Conservation (phyloP, 2,888 invertebrate genomes). For the Cheilosia soror region DNA sequence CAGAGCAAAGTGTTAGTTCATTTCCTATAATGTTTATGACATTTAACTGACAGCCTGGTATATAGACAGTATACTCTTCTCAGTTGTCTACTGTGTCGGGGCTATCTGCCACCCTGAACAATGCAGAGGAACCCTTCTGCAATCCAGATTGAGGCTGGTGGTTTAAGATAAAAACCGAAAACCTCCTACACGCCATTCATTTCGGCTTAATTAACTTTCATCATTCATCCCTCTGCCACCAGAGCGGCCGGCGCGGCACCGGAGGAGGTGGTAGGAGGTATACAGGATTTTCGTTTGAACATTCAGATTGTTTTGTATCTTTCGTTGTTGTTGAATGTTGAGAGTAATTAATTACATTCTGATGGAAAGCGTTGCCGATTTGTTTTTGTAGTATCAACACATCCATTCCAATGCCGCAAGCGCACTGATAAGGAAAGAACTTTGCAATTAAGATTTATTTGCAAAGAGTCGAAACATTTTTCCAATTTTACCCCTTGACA, state of each 20-base stretch:
- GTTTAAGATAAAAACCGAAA: constrained; percentile 58
- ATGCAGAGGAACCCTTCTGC: background rate
- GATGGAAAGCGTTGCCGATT: constrained; percentile 43
- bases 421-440: constrained; percentile 30
- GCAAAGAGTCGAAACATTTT: background rate
- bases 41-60: constrained; percentile 50
- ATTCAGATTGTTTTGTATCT: constrained; percentile 49
- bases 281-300: constrained; percentile 27
- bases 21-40: constrained; percentile 49
- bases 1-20: background rate
- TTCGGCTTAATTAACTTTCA: constrained; percentile 71
- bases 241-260: background rate
- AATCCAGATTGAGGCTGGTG: constrained; percentile 35
- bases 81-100: constrained; percentile 12
- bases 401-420: constrained; percentile 16
- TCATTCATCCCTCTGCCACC: constrained; percentile 40
- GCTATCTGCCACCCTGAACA: background rate
- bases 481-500: constrained; percentile 8
- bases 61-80: constrained; percentile 1
- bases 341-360: constrained; percentile 68
- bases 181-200: constrained; percentile 37
- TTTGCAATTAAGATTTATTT: constrained; percentile 56
- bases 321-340: constrained; percentile 33
- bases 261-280: background rate
- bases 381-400: constrained; percentile 24